Evolutionary conservation across 1,140 invertebrate genomes (phyloP).

Genomic region (Caerostris darwini): DNA sequence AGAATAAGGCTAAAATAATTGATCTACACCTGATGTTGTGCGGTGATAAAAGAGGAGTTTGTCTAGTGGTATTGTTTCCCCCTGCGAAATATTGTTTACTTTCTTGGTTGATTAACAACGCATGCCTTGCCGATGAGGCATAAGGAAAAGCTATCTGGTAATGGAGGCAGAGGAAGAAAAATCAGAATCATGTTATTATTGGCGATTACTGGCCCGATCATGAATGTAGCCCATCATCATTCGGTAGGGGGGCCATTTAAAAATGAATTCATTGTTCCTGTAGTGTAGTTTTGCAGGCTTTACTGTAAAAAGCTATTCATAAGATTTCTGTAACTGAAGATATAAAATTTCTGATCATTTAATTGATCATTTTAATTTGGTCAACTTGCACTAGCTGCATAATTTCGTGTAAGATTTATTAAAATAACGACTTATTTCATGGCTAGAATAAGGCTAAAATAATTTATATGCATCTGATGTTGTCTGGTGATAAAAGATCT

Average conservation of each 20-base stretch:
- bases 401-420: constrained; percentile 25
- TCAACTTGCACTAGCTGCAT: neutral
- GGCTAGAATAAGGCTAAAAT: neutral
- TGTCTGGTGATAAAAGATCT: neutral
- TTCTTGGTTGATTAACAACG: neutral
- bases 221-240: neutral
- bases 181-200: constrained; percentile 11
- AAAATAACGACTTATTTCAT: constrained; percentile 29
- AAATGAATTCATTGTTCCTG: neutral
- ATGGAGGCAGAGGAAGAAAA: neutral
- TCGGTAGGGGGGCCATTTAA: neutral
- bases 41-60: neutral
- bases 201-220: neutral
- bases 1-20: neutral
- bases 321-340: too few species aligned
- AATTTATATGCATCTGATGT: constrained; percentile 9
- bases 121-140: neutral
- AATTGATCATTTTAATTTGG: neutral
- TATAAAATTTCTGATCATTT: too few species aligned
- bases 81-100: constrained; percentile 11
- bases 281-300: too few species aligned
- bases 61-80: neutral
- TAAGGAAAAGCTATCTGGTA: neutral
- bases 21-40: neutral
- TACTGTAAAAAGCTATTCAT: too few species aligned